Evolutionary conservation across 30 jellyfish, hydroid and myxozoan genomes (phyloP), one percentile per base, ranked within the genome.

Genomic region (Pseudorhiza aurosa): DNA sequence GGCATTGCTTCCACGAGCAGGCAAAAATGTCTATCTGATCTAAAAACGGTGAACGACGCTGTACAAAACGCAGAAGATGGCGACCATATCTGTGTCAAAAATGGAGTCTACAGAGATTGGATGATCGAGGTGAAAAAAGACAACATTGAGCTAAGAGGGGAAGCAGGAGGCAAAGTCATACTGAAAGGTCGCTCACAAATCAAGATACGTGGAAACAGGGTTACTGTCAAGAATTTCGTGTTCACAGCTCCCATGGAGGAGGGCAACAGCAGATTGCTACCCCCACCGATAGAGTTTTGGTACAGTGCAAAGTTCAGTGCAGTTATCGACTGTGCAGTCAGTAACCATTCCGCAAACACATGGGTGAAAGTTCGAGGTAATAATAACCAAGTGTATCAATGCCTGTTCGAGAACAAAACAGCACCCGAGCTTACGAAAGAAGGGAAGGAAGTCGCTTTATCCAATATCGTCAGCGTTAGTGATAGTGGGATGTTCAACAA

Each of bases 281-380:
- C 68, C 8, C 26, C 83, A 15, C 83, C 83, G 18, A 26, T 70
- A 32, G 83, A 22, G 6, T 70, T 70, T 46, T 70, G 32, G 15
- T 36, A 30, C 17, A 49, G 43, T 4, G 83, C 83, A 2, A 47
- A 53, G 27, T 30, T 31, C 70, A 36, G 51, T 21, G 60, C 32
- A 57, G 68, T 70, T 28, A 31, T 8, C 19, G 57, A 70, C 40
- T 44, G 68, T 29, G 39, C 26, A 31, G 39, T 70, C 9, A 27
- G 2, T 2, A 32, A 70, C 57, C 83, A 70, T 28, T 30, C 56
- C 1, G 83, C 83, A 31, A 70, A 70, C 60, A 47, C 14, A n/a
- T 70, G 83, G 83, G 70, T 37, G n/a, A 44, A 36, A 27, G 83
- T 70, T 19, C 46, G 83, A 27, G 83, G 83, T 32, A 51, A 50